Evolutionary conservation across 2,888 invertebrate species (phyloP), one percentile per base, ranked within the genome.

Genomic region (Hirtodrosophila confusa): DNA sequence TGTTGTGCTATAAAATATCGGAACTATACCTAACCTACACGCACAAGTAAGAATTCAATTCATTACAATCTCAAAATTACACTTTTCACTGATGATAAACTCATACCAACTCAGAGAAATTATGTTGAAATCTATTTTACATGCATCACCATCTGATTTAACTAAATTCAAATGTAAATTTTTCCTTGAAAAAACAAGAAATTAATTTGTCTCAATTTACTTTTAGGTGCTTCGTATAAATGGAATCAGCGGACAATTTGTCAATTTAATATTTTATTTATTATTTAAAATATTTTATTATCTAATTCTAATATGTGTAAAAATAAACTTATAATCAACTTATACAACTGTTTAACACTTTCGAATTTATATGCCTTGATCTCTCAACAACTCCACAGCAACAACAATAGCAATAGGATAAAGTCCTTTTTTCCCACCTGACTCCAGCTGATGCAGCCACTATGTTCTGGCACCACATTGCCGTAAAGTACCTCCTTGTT

Each of bases 81-180:
- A 8, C 0, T 4, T 12, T 37, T n/a, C 4, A 45, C 10, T 82
- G 83, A 85, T 79, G 86, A 86, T 43, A 77, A 43, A 29, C 54
- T 78, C 86, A 82, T 84, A 82, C 58, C 41, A 48, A 56, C 7
- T 17, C 80, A 70, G 78, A 86, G 4, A 29, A 53, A 71, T 67
- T 11, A 50, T 80, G 80, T 73, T 70, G 85, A 80, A 78, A 65
- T 71, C 51, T 64, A 17, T 61, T 70, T 54, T 50, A 78, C 87
- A 84, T 88, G 87, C 86, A 82, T 62, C 83, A 89, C 89, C 88
- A 89, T 83, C 85, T 88, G 88, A 88, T 39, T 60, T 17, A 10
- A 12, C 36, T 8, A 33, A 3, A 24, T 4, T 2, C 11, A 0
- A 11, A 6, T 4, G 17, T 1, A n/a, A 37, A 23, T 0, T 10